Evolutionary conservation across 1,140 invertebrate species (phyloP), one percentile per base, ranked within the genome.

Genomic region (Sinonovacula constricta): DNA sequence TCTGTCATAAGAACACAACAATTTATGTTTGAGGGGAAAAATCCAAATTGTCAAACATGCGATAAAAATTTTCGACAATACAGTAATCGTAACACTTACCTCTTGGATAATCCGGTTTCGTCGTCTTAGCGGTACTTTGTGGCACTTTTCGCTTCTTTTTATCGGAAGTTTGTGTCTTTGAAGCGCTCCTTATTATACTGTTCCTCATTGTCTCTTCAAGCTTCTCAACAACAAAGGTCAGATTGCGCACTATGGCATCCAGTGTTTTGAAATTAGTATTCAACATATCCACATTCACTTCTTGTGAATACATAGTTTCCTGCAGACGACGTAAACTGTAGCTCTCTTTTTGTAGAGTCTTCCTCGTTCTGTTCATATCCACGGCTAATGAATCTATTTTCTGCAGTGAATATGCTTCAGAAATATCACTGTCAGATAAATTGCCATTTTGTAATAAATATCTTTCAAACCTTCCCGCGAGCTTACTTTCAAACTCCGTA

Each of bases 251-350:
- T 10, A 78, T 68, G n/a, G 36, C 49, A 36, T 78, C 75, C 53
- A 78, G 36, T 24, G 75, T 53, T 51, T 78, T 62, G 59, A 78
- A 78, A 51, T 51, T 78, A 51, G 24, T 22, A 54, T 63, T 78
- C 39, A 78, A 69, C 53, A 24, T 69, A 18, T 78, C 75, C 39
- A 69, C 59, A 69, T 18, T 78, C 39, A 69, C 33, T 59, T 69
- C 75, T 56, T 78, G 75, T 36, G 57, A 31, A 26, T 78, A 60
- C 36, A 78, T 78, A 62, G 36, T 59, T 34, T 69, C 45, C 54
- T 63, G 53, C 28, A 78, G 39, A 18, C 53, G 39, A 54, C 57
- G 69, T 70, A 78, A 69, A 24, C 34, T 78, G 12, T 68, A 57
- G 18, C 67, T 69, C 30, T 78, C 75, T 24, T 63, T 78, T 34